A percentile compares a stretch with the other conserved stretches of the same genome.
These are phyloP conservation scores for Exocentrus adspersus DNA, from an alignment of 2,888 invertebrate species.

Conservation along the genomic window DNA sequence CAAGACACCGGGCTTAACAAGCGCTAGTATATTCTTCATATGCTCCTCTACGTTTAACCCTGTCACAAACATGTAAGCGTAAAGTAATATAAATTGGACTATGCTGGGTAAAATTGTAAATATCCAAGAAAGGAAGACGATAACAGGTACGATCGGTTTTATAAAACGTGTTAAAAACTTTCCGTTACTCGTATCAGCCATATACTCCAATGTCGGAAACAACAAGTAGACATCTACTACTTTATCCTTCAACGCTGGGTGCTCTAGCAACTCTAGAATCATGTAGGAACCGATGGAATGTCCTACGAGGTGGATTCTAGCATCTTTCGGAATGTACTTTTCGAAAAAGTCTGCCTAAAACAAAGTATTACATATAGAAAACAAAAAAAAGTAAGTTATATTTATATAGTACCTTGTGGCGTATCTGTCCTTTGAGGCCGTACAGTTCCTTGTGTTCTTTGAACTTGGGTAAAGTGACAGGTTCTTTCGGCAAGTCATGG, in stretches of 20 bases:
- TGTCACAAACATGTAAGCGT: conserved; percentile 67
- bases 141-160: conserved; percentile 64
- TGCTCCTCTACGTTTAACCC: conserved; percentile 68
- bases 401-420: conserved; percentile 78
- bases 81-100: conserved; percentile 66
- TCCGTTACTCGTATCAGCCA: conserved; percentile 82
- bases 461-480: conserved; percentile 65
- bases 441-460: conserved; percentile 71
- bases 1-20: conserved; percentile 69
- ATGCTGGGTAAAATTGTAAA: conserved; percentile 68
- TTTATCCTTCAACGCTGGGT: conserved; percentile 67
- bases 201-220: conserved; percentile 88
- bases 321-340: conserved; percentile 75
- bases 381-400: conserved; percentile 47
- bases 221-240: conserved; percentile 77
- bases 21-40: conserved; percentile 66
- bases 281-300: conserved; percentile 94
- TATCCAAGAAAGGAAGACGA: conserved; percentile 65
- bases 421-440: conserved; percentile 80
- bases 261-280: conserved; percentile 75
- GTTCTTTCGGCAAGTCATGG: conserved; percentile 75
- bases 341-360: conserved; percentile 74
- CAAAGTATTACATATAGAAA: not conserved
- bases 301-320: conserved; percentile 84
- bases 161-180: conserved; percentile 72